Percentiles rank a stretch among this genome's conserved stretches.
Evolutionary conservation across 2,797 vertebrate species (phyloP).

Genomic region (Otus scops): DNA sequence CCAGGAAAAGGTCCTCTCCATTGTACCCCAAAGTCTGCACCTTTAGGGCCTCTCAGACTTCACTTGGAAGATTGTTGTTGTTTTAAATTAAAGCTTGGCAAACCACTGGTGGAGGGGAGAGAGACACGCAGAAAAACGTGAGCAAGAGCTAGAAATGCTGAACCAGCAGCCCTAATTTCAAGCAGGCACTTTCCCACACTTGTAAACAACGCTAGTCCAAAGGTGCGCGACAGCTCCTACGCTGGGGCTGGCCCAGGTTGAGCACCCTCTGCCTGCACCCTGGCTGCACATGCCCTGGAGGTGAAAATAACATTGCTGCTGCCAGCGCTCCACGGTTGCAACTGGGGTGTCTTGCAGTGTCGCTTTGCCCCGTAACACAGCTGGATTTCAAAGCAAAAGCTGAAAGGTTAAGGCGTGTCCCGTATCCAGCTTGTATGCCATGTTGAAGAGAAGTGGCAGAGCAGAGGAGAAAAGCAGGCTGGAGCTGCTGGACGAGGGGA

Average conservation of each 20-base stretch:
- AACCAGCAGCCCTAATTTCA: background rate
- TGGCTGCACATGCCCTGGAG: background rate
- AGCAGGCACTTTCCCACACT: background rate
- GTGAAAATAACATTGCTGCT: background rate
- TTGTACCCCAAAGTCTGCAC: background rate
- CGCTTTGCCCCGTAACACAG: rapidly evolving
- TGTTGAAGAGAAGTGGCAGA: background rate
- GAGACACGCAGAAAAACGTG: background rate
- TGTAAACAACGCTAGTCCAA: background rate
- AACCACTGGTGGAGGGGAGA: background rate
- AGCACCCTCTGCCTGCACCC: background rate
- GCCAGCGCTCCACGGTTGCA: background rate
- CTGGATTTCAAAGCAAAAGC: background rate
- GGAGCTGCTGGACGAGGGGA: background rate
- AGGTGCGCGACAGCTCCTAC: background rate
- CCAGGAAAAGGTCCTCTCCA: background rate
- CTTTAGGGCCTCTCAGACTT: background rate
- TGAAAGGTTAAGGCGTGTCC: background rate
- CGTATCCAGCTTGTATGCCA: background rate
- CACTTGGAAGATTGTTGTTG: background rate
- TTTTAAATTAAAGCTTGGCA: background rate
- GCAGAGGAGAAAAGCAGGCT: background rate
- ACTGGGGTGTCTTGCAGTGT: rapidly evolving
- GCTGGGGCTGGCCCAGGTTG: background rate
- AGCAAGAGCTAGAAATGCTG: background rate